Percentiles rank a stretch among this genome's conserved stretches.
These are phyloP conservation scores for Hoplias malabaricus DNA, from an alignment of 2,113 vertebrate species.

Conservation along the genomic window DNA sequence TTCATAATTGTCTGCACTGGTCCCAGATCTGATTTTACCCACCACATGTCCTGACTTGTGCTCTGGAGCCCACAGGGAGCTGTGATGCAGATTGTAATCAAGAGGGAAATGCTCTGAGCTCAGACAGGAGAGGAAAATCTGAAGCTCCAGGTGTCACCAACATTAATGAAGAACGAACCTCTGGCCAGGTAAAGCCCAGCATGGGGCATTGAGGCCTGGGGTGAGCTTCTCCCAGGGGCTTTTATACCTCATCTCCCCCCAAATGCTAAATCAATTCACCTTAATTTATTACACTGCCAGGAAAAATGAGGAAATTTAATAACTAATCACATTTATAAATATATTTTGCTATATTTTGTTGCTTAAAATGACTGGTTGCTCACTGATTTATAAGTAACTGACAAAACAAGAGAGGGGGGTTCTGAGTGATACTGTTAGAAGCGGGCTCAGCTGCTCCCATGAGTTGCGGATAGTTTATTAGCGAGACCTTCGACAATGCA, in stretches of 20 bases:
- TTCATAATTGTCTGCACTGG: background rate
- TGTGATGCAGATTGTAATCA: background rate
- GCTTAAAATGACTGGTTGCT: no score
- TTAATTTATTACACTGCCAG: no score
- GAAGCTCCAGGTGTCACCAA: background rate
- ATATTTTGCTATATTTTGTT: no score
- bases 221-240: background rate
- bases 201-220: background rate
- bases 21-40: background rate
- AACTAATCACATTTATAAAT: no score
- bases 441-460: background rate
- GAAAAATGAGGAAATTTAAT: conserved; percentile 54
- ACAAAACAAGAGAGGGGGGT: no score
- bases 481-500: background rate
- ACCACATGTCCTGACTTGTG: background rate
- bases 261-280: no score
- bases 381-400: no score
- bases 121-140: background rate
- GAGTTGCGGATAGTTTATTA: background rate
- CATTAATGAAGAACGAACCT: background rate
- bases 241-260: conserved; percentile 28
- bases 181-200: background rate
- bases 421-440: background rate
- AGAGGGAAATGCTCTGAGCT: background rate
- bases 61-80: background rate